phyloP scores from a whole-genome alignment of 2,797 vertebrate genomes.

The Simalia tracyae region DNA sequence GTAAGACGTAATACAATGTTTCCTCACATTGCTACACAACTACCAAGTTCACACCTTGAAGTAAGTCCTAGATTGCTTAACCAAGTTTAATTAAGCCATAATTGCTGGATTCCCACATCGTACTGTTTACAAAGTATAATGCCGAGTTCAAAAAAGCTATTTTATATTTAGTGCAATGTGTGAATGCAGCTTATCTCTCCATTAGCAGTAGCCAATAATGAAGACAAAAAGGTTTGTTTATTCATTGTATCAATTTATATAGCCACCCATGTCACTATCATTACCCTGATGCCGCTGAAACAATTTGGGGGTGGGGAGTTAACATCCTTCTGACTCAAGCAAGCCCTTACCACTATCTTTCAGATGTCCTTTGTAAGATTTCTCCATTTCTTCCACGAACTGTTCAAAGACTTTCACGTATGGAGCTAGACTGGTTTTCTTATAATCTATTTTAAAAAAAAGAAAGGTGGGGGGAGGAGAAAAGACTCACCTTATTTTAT shows the following conservation, averaged over 20 bases:
- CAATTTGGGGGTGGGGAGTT: background rate
- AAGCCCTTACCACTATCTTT: slow-evolving; percentile 81
- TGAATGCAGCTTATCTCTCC: background rate
- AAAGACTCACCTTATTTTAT: background rate
- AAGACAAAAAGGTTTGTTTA: background rate
- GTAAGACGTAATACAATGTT: background rate
- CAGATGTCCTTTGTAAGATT: slow-evolving; percentile 80
- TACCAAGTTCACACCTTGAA: background rate
- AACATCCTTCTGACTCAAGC: accelerated
- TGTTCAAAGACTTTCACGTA: slow-evolving; percentile 87
- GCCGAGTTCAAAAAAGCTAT: background rate
- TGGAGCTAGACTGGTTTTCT: slow-evolving; percentile 87
- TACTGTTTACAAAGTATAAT: background rate
- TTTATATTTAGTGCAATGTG: background rate
- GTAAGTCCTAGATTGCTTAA: background rate
- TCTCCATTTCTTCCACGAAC: slow-evolving; percentile 86
- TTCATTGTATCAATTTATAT: background rate
- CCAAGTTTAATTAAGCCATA: background rate
- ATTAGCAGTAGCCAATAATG: background rate
- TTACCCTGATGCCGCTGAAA: background rate
- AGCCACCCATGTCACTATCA: background rate
- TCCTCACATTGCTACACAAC: background rate
- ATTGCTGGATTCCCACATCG: background rate
- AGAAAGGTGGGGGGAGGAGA: background rate
- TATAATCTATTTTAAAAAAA: slow-evolving; percentile 81